A percentile compares a stretch with the other conserved stretches of the same genome.
Conservation (phyloP, 2,797 vertebrate genomes). For the Pantherophis alleghaniensis region DNA sequence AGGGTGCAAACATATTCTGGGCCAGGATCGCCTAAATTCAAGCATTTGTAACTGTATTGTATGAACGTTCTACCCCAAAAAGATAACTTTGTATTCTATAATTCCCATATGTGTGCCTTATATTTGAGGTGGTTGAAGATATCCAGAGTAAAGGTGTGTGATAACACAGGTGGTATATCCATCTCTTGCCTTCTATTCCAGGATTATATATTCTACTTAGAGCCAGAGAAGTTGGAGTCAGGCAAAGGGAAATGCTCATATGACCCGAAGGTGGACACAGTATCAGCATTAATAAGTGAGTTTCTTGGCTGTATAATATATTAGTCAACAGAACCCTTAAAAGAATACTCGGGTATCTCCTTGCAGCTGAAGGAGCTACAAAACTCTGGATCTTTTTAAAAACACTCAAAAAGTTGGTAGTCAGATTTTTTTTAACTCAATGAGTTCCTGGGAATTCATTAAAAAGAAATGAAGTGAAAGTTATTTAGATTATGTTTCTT, state of each 20-base stretch:
- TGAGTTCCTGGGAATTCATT: background rate
- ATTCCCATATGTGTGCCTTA: background rate
- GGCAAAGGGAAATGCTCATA: constrained; percentile 99
- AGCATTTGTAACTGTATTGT: background rate
- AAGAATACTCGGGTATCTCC: background rate
- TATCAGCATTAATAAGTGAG: constrained; percentile 97
- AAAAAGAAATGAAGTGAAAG: background rate
- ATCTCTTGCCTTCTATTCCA: constrained; percentile 70
- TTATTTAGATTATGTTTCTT: background rate
- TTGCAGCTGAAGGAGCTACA: background rate
- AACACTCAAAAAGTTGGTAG: background rate
- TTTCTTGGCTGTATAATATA: constrained; percentile 28
- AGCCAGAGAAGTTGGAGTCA: constrained; percentile 94
- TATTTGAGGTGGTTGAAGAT: background rate
- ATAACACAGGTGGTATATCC: constrained; percentile 30
- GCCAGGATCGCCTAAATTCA: background rate
- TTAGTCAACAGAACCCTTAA: background rate
- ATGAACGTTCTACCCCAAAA: background rate
- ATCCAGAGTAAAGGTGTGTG: background rate
- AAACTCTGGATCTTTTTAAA: background rate
- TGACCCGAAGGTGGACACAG: constrained; percentile 97
- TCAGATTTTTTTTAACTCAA: background rate
- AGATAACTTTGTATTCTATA: constrained; percentile 7
- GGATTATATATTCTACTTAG: constrained; percentile 98
- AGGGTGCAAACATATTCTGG: background rate